Percentiles rank a stretch among this genome's conserved stretches.
Evolutionary conservation across 2,888 invertebrate genomes (phyloP).

Genomic region (Hypena proboscidalis): DNA sequence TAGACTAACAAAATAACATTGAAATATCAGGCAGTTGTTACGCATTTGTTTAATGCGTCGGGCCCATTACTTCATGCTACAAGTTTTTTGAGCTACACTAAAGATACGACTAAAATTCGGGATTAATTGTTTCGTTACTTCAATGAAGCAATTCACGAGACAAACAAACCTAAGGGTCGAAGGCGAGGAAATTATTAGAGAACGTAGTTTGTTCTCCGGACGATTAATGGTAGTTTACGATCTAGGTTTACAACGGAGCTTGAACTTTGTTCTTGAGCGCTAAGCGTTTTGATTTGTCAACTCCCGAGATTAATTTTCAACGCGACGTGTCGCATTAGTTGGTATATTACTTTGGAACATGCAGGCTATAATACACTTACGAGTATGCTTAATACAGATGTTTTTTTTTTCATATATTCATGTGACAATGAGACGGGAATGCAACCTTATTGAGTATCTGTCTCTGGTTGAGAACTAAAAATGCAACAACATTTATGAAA

Average conservation of each 20-base stretch:
- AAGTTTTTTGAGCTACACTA: slow-evolving; percentile 35
- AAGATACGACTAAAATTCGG: slow-evolving; percentile 50
- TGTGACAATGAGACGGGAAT: no score
- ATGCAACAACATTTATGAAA: not conserved
- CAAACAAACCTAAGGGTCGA: slow-evolving; percentile 67
- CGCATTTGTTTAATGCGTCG: slow-evolving; percentile 11
- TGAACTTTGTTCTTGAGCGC: slow-evolving; percentile 56
- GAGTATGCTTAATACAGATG: no score
- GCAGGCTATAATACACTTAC: no score
- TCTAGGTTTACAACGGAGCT: slow-evolving; percentile 59
- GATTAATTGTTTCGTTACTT: slow-evolving; percentile 60
- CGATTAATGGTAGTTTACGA: slow-evolving; percentile 75
- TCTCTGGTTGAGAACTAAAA: not conserved
- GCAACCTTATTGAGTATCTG: no score
- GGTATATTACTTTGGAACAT: no score
- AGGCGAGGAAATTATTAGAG: slow-evolving; percentile 74
- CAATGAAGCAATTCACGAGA: slow-evolving; percentile 60
- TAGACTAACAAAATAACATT: no score
- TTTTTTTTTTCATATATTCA: no score
- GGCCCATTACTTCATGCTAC: slow-evolving; percentile 25
- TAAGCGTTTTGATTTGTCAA: slow-evolving; percentile 41
- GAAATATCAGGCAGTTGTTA: no score
- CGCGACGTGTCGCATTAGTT: no score
- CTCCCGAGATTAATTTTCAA: slow-evolving; percentile 23
- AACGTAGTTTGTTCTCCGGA: slow-evolving; percentile 69